Evolutionary conservation across 2,797 vertebrate species (phyloP), one percentile per base, ranked within the genome.

Genomic region (Gephyroberyx darwinii): DNA sequence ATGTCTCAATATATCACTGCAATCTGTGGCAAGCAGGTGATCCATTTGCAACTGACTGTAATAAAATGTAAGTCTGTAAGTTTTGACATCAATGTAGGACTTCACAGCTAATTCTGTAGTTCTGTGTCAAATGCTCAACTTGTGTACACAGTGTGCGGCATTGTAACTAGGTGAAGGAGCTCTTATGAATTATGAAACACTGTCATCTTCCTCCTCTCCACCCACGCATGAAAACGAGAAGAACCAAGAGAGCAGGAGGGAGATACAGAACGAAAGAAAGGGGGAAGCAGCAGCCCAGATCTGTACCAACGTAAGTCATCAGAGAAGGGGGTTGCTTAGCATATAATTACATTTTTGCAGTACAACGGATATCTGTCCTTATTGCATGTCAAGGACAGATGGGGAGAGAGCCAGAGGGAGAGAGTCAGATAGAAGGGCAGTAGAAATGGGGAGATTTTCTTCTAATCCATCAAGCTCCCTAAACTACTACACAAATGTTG

Each of bases 121-220:
- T 16, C 7, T 58, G 43, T 33, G 39, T 50, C 14, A 22, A 35
- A 63, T 43, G 58, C 13, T 56, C 59, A 60, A 64, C 57, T 45
- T 16, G 64, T 8, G 43, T 39, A 39, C 22, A 54, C 33, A 41
- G 8, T n/a, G 26, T 33, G 16, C 63, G 65, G 63, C 69, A 86
- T 72, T 73, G 47, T 45, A 77, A 81, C 67, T 20, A 60, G 58
- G 64, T 60, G 69, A 67, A 66, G 60, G 54, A 14, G 47, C 57
- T 71, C 30, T 65, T 19, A 16, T 82, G 64, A 86, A 84, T 81
- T 64, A 75, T 74, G 48, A 81, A 86, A 80, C 43, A 50, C 26
- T 65, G 47, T 81, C 70, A 78, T 68, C 66, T 60, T 55, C 50
- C 65, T 67, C 55, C 19, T 62, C 54, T 65, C 65, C 65, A 33